phyloP scores from a whole-genome alignment of 2,888 invertebrate species.

The Hemithea aestivaria region DNA sequence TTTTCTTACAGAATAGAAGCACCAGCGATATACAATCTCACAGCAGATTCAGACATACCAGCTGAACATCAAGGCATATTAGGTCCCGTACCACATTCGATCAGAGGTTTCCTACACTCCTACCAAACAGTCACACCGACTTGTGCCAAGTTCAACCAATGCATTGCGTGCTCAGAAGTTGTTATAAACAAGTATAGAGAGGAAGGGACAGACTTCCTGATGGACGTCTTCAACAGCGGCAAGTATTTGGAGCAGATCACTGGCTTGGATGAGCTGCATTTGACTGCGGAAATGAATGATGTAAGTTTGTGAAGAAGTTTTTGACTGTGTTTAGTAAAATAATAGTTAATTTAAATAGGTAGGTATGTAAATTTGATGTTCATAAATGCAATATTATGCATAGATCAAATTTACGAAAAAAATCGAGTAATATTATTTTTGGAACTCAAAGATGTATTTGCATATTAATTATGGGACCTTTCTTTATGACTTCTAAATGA shows the following conservation, averaged over 20 bases:
- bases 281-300: slow-evolving; percentile 79
- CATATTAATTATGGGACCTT: no score
- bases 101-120: slow-evolving; percentile 92
- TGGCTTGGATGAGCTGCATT: slow-evolving; percentile 84
- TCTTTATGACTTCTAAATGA: no score
- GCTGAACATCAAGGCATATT: slow-evolving; percentile 80
- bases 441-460: no score
- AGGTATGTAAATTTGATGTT: no score
- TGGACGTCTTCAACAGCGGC: slow-evolving; percentile 89
- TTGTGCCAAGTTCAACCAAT: slow-evolving; percentile 91
- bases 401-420: no score
- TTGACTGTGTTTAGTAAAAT: neutral
- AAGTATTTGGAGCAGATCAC: slow-evolving; percentile 91
- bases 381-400: no score
- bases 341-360: no score
- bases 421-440: no score
- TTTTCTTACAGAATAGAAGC: slow-evolving; percentile 76
- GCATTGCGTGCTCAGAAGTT: slow-evolving; percentile 92
- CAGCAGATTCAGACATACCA: slow-evolving; percentile 40
- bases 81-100: slow-evolving; percentile 94
- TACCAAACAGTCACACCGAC: slow-evolving; percentile 91
- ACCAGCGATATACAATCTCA: slow-evolving; percentile 80
- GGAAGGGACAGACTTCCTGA: slow-evolving; percentile 84
- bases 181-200: slow-evolving; percentile 55
- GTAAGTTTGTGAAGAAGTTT: slow-evolving; percentile 66